Base-by-base conservation (phyloP, 1,140 invertebrate species). In the Hetaerina americana region DNA sequence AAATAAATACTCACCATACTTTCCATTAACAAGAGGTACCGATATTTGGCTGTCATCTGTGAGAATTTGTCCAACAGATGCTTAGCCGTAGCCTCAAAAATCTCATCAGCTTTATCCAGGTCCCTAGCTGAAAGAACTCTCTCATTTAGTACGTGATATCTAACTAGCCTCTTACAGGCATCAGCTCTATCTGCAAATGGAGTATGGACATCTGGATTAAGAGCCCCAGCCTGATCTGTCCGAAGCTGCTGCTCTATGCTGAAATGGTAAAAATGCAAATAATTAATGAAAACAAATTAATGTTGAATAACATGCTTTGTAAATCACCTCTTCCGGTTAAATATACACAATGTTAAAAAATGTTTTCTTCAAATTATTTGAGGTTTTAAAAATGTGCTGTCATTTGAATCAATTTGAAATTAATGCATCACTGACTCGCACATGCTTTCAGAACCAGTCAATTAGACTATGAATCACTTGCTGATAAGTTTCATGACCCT, bases 91-190 rank as follows among this genome's bases (percentile, higher is more conserved):
- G 88, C 82, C 75, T 91, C 89, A 80, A 93, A 93, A 74, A 88
- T 85, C 74, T 89, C 86, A 77, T 93, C 91, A 72, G 90, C 91
- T 75, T 92, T 90, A 66, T 86, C 82, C 66, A 91, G 82, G 77
- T 91, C 87, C 75, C 87, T 85, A 66, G 86, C 82, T 73, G 85
- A 86, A 25, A 88, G 81, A 66, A 88, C 85, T 70, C 86, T 84
- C 73, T 92, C 88, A 77, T 91, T 86, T 76, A 89, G 89, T 70
- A 92, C 91, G 80, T 95, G 93, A 81, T 93, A 95, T 57, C 90
- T 84, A 67, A 94, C 84, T 15, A 95, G 81, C 68, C 92, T 82
- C 77, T 92, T 89, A 71, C 90, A 91, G 2, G 92, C 92, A 80
- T 95, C 92, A 68, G 85, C 84, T 75, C 87, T 88, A 75, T 86